Conservation (phyloP, 2,797 vertebrate species). For the Gallinago nigripennis region DNA sequence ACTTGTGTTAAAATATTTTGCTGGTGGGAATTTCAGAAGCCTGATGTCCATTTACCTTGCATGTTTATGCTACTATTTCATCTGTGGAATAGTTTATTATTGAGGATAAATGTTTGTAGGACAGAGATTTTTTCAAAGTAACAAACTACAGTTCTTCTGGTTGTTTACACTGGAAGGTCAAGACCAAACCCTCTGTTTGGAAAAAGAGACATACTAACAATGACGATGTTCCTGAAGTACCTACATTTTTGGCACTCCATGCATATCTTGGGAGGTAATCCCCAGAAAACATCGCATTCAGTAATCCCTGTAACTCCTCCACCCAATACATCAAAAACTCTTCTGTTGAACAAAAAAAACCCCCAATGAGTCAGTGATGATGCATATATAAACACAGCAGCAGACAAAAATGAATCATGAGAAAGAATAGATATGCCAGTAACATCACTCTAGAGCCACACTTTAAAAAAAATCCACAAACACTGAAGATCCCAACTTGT, state of each 20-base stretch:
- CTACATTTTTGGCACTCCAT: constrained; percentile 67
- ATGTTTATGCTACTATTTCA: constrained; percentile 14
- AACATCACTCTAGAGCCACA: background rate
- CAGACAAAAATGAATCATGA: background rate
- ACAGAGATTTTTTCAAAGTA: constrained; percentile 61
- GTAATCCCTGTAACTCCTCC: background rate
- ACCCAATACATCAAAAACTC: background rate
- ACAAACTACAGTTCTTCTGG: constrained; percentile 57
- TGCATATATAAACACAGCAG: background rate
- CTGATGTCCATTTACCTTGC: constrained; percentile 39
- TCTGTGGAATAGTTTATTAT: constrained; percentile 61
- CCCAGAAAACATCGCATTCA: background rate
- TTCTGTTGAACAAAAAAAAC: background rate
- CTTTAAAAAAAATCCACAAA: background rate
- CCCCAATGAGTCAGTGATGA: background rate
- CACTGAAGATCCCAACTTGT: background rate
- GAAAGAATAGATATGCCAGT: background rate
- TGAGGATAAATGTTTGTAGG: constrained; percentile 72
- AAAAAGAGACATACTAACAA: background rate
- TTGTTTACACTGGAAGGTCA: constrained; percentile 71
- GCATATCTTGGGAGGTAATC: constrained; percentile 59
- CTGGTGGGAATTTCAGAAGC: constrained; percentile 29
- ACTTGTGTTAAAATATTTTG: background rate
- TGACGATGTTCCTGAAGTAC: constrained; percentile 13
- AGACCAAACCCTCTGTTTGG: constrained; percentile 26